Base-by-base conservation (phyloP, 2,888 invertebrate genomes). In the Rhyacophila evoluta region DNA sequence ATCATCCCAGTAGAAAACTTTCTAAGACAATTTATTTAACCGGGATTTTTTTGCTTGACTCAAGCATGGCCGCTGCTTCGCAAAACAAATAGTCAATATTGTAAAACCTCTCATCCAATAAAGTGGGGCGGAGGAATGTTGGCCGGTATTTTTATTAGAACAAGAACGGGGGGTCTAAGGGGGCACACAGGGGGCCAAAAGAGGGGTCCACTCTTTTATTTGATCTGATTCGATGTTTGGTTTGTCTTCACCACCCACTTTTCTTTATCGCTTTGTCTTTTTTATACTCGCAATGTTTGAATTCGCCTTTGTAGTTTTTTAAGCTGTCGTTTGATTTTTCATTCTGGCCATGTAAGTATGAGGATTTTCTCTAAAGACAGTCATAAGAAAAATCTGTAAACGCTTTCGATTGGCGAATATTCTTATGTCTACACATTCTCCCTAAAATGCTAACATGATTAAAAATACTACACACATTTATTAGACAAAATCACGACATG, bases 161-260 rank as follows among this genome's bases (percentile, higher is more conserved):
- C 82, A 82, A 79, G 55, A 80, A 80, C 39, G 71, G 71, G 69
- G 75, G 74, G 74, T 55, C 33, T 1, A 19, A 80, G 74, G 71
- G 69, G 75, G 74, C 72, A 36, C 55, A 80, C 19, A 73, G 38
- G 69, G 72, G 74, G 74, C 68, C 33, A 71, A 38, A 19, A 74
- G 73, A 79, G 72, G 25, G 55, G 74, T 55, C 74, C 74, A 36
- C 80, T 75, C 81, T 70, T 78, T 82, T 81, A 82, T 82, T 82
- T 82, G 82, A 82, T 82, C 82, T 82, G 81, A 82, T 82, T 82
- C 82, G 78, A 74, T 81, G 82, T 82, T 82, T 79, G 79, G 82
- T 82, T 81, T 81, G 79, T 79, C 79, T 79, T 81, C 76, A 25
- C 72, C 76, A 36, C 67, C 74, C 75, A 73, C 68, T 36, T 72